These are phyloP conservation scores for Pyrgilauda ruficollis DNA, from an alignment of 2,113 vertebrate species.

Conservation along the genomic window DNA sequence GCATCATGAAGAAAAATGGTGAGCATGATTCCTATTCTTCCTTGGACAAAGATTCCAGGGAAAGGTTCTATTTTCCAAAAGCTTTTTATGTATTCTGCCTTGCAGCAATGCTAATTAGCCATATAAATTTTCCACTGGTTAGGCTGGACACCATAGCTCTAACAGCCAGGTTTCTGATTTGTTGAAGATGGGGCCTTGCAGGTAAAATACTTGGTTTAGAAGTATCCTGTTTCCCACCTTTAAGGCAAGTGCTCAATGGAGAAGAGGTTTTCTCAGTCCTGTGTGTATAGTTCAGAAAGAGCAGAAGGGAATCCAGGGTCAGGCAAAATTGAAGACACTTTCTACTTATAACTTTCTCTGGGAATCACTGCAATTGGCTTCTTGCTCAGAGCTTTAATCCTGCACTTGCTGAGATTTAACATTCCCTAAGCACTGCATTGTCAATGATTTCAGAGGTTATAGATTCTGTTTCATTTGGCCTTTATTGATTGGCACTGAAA, in stretches of 20 bases:
- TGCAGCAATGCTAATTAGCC: not conserved
- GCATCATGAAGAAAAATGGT: not conserved
- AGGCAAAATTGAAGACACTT: not conserved
- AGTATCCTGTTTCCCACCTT: not conserved
- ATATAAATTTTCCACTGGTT: not conserved
- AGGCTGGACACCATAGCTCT: not conserved
- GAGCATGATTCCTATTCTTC: not conserved
- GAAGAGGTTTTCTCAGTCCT: fast-evolving
- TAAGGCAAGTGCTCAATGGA: not conserved
- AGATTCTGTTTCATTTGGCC: not conserved
- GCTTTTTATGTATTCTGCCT: not conserved
- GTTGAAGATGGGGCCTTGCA: not conserved
- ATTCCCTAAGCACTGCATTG: not conserved
- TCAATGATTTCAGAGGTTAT: not conserved
- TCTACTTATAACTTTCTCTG: not conserved
- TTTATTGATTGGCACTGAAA: conserved; percentile 33
- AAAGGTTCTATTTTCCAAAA: not conserved
- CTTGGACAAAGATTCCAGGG: not conserved
- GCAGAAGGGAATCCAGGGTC: not conserved
- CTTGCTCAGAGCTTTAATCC: not conserved
- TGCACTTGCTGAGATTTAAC: not conserved
- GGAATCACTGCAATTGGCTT: not conserved
- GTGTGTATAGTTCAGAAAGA: not conserved
- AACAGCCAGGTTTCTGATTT: not conserved
- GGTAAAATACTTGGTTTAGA: not conserved